Evolutionary conservation across 2,888 invertebrate species (phyloP).

Genomic region (Stegana nigrithorax): DNA sequence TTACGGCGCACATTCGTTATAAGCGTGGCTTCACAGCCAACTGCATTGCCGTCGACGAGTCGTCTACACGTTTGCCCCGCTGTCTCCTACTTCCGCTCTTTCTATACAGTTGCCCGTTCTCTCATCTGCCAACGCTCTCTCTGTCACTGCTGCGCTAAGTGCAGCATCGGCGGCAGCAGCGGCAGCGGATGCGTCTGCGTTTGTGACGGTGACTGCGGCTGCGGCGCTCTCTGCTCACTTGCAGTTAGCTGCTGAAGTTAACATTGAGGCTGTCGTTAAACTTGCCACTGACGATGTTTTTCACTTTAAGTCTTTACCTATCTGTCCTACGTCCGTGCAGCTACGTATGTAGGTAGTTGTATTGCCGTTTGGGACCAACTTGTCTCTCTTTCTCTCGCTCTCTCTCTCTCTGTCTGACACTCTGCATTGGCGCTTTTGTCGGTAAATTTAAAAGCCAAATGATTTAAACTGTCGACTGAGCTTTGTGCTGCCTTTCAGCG

Average conservation of each 20-base stretch:
- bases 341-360: not conserved
- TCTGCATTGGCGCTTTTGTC: constrained; percentile 20
- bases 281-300: constrained; percentile 18
- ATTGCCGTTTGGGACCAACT: too few relatives aligned
- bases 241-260: constrained; percentile 13
- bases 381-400: too few relatives aligned
- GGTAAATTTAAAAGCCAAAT: constrained; percentile 13
- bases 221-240: not conserved
- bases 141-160: not conserved
- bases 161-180: not conserved
- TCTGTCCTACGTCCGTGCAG: too few relatives aligned
- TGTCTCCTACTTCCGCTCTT: too few relatives aligned
- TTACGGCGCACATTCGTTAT: constrained; percentile 14
- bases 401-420: not conserved
- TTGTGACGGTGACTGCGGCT: not conserved
- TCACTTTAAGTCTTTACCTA: constrained; percentile 5
- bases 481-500: constrained; percentile 29
- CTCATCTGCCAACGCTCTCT: too few relatives aligned
- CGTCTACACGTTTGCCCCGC: too few relatives aligned
- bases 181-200: not conserved
- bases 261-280: constrained; percentile 13
- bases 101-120: too few relatives aligned
- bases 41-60: not conserved
- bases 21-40: too few relatives aligned
- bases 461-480: not conserved